These are phyloP conservation scores for Cerastis leucographa DNA, from an alignment of 2,888 invertebrate genomes.

Conservation along the genomic window DNA sequence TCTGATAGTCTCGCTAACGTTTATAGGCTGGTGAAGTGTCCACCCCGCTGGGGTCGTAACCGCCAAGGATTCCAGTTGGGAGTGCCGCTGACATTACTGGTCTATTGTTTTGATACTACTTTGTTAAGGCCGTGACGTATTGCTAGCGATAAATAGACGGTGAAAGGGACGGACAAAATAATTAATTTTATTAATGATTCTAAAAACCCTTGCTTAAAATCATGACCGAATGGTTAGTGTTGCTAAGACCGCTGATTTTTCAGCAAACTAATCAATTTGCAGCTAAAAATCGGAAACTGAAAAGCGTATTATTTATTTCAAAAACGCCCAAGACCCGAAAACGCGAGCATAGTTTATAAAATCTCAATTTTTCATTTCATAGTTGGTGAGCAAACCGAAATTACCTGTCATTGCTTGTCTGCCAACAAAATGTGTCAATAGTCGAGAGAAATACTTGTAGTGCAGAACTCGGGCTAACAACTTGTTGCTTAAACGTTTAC, in stretches of 20 bases:
- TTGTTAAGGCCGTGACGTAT: neutral
- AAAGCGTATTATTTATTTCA: neutral
- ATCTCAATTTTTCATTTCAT: slow-evolving; percentile 2
- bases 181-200: neutral
- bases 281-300: neutral
- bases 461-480: slow-evolving; percentile 27
- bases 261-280: neutral
- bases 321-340: neutral
- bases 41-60: slow-evolving; percentile 10
- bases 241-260: neutral
- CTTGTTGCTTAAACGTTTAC: slow-evolving; percentile 50
- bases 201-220: neutral
- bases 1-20: slow-evolving; percentile 29
- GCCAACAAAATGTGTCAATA: slow-evolving; percentile 23
- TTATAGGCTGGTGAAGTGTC: slow-evolving; percentile 24
- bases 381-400: neutral
- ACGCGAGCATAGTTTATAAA: neutral
- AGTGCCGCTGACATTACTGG: slow-evolving; percentile 44
- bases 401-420: slow-evolving; percentile 20
- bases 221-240: neutral
- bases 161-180: neutral
- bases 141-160: neutral
- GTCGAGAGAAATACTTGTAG: slow-evolving; percentile 17
- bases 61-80: slow-evolving; percentile 30
- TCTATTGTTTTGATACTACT: slow-evolving; percentile 51